Evolutionary conservation across 2,888 invertebrate genomes (phyloP).

Genomic region (Acronicta alni): DNA sequence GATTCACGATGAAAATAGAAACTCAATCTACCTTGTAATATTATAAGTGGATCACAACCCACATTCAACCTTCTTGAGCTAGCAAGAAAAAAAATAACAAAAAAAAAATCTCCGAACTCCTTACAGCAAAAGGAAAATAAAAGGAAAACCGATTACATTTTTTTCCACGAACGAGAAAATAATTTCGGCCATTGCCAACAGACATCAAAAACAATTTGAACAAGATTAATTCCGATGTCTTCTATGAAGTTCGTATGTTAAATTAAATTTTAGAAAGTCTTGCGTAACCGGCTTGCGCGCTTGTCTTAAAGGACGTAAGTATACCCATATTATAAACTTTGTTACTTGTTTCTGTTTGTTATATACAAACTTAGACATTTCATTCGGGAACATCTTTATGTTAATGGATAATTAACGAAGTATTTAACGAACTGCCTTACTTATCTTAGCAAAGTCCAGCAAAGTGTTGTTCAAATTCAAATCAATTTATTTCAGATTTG

Average conservation of each 20-base stretch:
- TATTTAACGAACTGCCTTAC: no score
- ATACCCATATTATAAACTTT: conserved; percentile 51
- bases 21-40: no score
- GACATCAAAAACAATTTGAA: conserved; percentile 39
- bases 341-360: conserved; percentile 48
- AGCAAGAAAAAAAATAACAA: not conserved
- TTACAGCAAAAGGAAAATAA: no score
- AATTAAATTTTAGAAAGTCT: conserved; percentile 44
- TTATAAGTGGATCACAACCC: no score
- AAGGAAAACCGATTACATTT: conserved; percentile 1
- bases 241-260: conserved; percentile 39
- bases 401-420: conserved; percentile 24
- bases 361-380: conserved; percentile 34
- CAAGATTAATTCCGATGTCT: conserved; percentile 52
- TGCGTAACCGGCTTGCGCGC: conserved; percentile 29
- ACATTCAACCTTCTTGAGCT: no score
- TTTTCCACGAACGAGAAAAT: conserved; percentile 9
- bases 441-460: no score
- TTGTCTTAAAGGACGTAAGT: conserved; percentile 43
- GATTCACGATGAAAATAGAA: no score
- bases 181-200: conserved; percentile 22
- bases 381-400: conserved; percentile 25
- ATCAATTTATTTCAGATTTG: no score
- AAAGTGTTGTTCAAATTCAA: no score
- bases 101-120: not conserved